A percentile compares a stretch with the other conserved stretches of the same genome.
These are phyloP conservation scores for Agelastica alni DNA, from an alignment of 2,888 invertebrate species.

Conservation along the genomic window DNA sequence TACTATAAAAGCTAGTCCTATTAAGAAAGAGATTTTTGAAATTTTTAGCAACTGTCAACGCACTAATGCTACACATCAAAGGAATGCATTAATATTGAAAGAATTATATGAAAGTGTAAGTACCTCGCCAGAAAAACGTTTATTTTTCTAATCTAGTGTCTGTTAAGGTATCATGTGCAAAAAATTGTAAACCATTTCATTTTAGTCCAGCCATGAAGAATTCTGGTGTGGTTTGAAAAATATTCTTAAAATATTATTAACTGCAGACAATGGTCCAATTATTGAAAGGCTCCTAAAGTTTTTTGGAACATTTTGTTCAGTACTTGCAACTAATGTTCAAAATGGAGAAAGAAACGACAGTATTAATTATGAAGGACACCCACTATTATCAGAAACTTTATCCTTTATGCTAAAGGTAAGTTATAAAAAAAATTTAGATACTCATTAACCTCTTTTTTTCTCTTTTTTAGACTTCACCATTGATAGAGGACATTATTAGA, in stretches of 20 bases:
- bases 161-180: neutral
- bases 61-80: constrained; percentile 68
- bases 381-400: constrained; percentile 64
- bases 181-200: constrained; percentile 11
- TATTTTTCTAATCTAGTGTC: neutral
- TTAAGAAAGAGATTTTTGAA: constrained; percentile 59
- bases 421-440: constrained; percentile 19
- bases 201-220: constrained; percentile 24
- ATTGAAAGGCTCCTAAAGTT: constrained; percentile 22
- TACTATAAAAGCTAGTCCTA: neutral
- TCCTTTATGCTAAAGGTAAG: constrained; percentile 66
- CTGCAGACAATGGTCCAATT: constrained; percentile 10
- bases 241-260: constrained; percentile 17
- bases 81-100: constrained; percentile 65
- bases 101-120: constrained; percentile 67
- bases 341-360: constrained; percentile 40
- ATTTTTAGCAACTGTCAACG: constrained; percentile 61
- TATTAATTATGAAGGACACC: constrained; percentile 46
- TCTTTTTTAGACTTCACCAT: constrained; percentile 55
- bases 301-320: constrained; percentile 32
- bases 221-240: constrained; percentile 19
- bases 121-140: constrained; percentile 15
- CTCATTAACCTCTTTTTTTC: neutral
- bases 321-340: constrained; percentile 14
- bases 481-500: constrained; percentile 63